phyloP scores from a whole-genome alignment of 2,888 invertebrate species.

The Rhagonycha fulva region DNA sequence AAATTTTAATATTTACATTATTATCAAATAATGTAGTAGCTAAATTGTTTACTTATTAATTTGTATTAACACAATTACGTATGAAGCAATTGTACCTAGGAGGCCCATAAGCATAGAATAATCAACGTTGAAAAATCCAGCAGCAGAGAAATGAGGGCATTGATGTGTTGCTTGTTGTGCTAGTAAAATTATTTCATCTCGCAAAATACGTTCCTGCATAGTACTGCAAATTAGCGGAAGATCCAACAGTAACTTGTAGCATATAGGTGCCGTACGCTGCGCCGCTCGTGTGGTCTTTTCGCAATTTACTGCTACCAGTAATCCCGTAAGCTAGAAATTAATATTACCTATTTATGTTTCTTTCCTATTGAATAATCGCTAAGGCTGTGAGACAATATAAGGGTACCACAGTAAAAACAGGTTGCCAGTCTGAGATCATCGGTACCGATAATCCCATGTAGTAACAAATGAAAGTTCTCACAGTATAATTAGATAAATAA shows the following conservation, averaged over 20 bases:
- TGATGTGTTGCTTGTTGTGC: slow-evolving; percentile 21
- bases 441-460: too few relatives aligned
- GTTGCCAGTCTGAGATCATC: too few relatives aligned
- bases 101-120: slow-evolving; percentile 24
- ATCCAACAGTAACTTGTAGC: slow-evolving; percentile 31
- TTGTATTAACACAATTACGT: slow-evolving; percentile 29
- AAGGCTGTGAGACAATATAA: too few relatives aligned
- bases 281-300: slow-evolving; percentile 18
- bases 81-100: slow-evolving; percentile 23
- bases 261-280: slow-evolving; percentile 26
- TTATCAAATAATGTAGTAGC: too few relatives aligned
- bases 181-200: slow-evolving; percentile 16
- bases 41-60: slow-evolving; percentile 10
- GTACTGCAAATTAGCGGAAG: slow-evolving; percentile 10
- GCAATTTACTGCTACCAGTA: not conserved
- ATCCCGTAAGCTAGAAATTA: not conserved
- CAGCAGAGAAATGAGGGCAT: slow-evolving; percentile 22
- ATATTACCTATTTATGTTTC: not conserved
- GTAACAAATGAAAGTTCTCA: too few relatives aligned
- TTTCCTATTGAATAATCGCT: not conserved
- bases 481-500: too few relatives aligned
- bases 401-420: too few relatives aligned
- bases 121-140: slow-evolving; percentile 27
- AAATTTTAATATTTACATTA: too few relatives aligned
- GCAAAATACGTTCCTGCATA: slow-evolving; percentile 7